Conservation (phyloP, 1,140 invertebrate species). For the Drosophila ogumai region DNA sequence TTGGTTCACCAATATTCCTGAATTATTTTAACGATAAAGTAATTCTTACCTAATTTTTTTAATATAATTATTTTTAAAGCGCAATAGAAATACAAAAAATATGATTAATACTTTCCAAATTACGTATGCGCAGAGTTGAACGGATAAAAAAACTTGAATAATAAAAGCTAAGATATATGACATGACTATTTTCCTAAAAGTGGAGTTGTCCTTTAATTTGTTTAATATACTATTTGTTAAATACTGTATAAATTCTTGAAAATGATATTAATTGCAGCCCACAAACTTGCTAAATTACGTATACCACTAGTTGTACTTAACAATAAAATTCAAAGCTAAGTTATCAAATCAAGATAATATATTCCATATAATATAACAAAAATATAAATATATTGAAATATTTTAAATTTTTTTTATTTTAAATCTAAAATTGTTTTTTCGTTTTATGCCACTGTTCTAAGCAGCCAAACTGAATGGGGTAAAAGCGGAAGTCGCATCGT, state of each 20-base stretch:
- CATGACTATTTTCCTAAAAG: too few species aligned
- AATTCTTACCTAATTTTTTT: neutral
- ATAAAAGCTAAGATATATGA: neutral
- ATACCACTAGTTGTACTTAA: neutral
- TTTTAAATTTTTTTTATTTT: too few species aligned
- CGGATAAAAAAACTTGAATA: too few species aligned
- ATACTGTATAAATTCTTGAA: neutral
- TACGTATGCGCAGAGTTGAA: slow-evolving; percentile 7
- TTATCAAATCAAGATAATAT: too few species aligned
- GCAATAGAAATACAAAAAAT: neutral
- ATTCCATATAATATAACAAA: too few species aligned
- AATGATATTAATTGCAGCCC: too few species aligned
- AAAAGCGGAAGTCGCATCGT: slow-evolving; percentile 77
- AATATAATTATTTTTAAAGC: neutral
- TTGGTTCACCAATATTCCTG: neutral
- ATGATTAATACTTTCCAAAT: too few species aligned
- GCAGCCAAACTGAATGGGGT: slow-evolving; percentile 66
- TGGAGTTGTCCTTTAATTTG: neutral
- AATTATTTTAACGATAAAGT: neutral
- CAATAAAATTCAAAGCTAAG: too few species aligned
- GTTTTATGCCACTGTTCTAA: slow-evolving; percentile 31
- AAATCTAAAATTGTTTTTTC: neutral
- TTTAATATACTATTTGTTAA: neutral
- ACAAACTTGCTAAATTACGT: neutral
- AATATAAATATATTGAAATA: too few species aligned